Conservation (phyloP, 2,797 vertebrate species). For the Notamacropus eugenii region DNA sequence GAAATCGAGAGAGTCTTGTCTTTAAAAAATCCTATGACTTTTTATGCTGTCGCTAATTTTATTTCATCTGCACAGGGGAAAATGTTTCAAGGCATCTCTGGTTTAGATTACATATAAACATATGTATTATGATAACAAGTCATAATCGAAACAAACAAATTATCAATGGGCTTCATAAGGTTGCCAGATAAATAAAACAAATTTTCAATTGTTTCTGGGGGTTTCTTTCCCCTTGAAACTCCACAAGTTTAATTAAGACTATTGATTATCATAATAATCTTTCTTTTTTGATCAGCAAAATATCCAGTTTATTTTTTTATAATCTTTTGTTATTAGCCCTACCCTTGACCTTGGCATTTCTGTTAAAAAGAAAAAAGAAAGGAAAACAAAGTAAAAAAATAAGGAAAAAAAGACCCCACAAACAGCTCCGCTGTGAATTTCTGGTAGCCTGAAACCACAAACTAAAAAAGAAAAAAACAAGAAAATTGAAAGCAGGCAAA, state of each 20-base stretch:
- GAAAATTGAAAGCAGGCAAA: not conserved
- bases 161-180: constrained; percentile 1
- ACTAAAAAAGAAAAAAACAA: constrained; percentile 7
- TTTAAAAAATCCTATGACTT: constrained; percentile 34
- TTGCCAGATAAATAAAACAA: constrained; percentile 44
- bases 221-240: constrained; percentile 24
- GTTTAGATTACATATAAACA: constrained; percentile 47
- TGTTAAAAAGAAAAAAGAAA: not conserved
- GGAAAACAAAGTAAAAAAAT: no score
- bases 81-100: not conserved
- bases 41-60: constrained; percentile 52
- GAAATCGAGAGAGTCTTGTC: constrained; percentile 21
- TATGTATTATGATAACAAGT: constrained; percentile 45
- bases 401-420: not conserved
- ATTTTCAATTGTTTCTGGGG: constrained; percentile 19
- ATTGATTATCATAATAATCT: not conserved
- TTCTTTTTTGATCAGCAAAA: constrained; percentile 42
- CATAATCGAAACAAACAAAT: constrained; percentile 12
- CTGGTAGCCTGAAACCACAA: constrained; percentile 46
- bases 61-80: constrained; percentile 29
- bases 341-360: not conserved
- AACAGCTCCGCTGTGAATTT: constrained; percentile 31
- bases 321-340: constrained; percentile 40
- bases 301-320: constrained; percentile 30
- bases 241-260: constrained; percentile 51